Base-by-base conservation (phyloP, 2,888 invertebrate species). In the Apamea crenata region DNA sequence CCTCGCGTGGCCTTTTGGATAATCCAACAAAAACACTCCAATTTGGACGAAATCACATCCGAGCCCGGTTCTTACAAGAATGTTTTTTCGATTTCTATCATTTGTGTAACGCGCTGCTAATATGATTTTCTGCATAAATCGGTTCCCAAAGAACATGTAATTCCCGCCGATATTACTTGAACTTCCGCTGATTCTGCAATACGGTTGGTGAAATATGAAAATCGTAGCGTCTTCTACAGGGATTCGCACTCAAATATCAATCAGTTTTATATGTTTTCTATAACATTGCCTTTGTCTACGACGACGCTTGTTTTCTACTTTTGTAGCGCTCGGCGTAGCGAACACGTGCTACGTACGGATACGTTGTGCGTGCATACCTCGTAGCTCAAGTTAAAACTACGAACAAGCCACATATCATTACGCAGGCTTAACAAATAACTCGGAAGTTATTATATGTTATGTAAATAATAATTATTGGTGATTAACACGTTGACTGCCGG, bases 11-110 rank as follows among this genome's bases (percentile, higher is more conserved):
- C 85, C 79, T 72, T 77, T 73, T 65, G 63, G 77, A 77, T 83
- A 78, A 85, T 82, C 83, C 78, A 72, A 80, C 85, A 81, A 81
- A 82, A 81, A 69, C 76, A 74, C 76, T 83, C 67, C 71, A 80
- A 83, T 87, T 87, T 84, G 18, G 40, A 44, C 25, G 61, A 74
- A 70, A 81, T 84, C 72, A 74, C 78, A 70, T n/a, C 63, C 65
- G 66, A 67, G 44, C 67, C 14, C 47, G n/a, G n/a, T 25, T 53
- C 65, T 69, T 63, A 53, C 32, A 40, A 36, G 29, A 40, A 32
- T 47, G 25, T 63, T 76, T 81, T 83, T 70, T 61, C 65, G n/a
- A 78, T 84, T 78, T 59, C 75, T 79, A 78, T 53, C 74, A 75
- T 56, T 36, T 76, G 59, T 75, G 59, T 76, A 83, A 65, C 75